These are phyloP conservation scores for Bolborhynchus lineola DNA, from an alignment of 2,113 vertebrate species.

Conservation along the genomic window DNA sequence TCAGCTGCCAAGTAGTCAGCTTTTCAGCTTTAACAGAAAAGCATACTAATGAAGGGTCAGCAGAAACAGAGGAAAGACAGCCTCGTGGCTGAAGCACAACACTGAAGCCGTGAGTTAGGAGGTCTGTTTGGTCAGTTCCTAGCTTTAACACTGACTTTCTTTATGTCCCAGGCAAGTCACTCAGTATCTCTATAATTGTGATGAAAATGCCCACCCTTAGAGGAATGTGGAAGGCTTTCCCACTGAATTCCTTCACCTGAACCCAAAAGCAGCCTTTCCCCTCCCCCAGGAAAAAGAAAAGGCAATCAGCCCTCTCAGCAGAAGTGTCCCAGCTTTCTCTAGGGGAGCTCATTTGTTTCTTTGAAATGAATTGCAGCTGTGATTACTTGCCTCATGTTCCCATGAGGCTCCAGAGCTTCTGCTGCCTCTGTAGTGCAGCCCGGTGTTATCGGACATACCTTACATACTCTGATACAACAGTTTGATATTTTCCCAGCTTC, in stretches of 20 bases:
- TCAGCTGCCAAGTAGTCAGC: background rate
- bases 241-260: background rate
- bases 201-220: background rate
- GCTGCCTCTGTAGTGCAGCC: background rate
- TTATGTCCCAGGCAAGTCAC: background rate
- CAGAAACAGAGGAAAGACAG: background rate
- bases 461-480: accelerated
- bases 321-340: background rate
- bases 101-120: background rate
- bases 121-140: background rate
- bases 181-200: background rate
- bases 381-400: background rate
- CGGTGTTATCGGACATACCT: background rate
- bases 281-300: background rate
- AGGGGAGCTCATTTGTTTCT: background rate
- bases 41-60: background rate
- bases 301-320: background rate
- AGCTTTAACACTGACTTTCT: background rate
- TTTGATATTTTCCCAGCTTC: background rate
- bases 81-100: background rate
- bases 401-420: background rate
- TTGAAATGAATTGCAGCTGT: background rate
- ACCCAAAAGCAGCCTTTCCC: background rate
- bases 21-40: background rate
- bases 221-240: background rate